Evolutionary conservation across 2,888 invertebrate genomes (phyloP).

Genomic region (Ornithoptera alexandrae): DNA sequence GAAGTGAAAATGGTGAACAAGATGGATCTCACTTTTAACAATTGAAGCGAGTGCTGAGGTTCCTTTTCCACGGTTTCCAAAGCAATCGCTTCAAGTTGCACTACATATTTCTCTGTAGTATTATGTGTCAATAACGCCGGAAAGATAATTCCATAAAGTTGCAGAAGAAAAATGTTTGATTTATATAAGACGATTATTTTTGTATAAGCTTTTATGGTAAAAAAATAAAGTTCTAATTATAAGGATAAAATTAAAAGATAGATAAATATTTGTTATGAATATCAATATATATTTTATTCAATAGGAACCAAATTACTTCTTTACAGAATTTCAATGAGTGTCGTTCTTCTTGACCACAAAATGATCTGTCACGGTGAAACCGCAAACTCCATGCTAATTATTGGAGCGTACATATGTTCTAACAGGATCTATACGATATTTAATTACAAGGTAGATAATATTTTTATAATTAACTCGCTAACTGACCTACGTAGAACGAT

Average conservation of each 20-base stretch:
- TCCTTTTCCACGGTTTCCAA: constrained; percentile 16
- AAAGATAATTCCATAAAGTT: too few species aligned
- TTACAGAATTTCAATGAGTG: constrained; percentile 6
- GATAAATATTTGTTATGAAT: too few species aligned
- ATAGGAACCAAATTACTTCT: too few species aligned
- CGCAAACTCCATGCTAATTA: constrained; percentile 17
- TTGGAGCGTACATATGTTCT: constrained; percentile 4
- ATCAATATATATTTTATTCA: too few species aligned
- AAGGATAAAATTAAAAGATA: too few species aligned
- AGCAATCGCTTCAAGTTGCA: not conserved
- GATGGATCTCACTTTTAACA: constrained; percentile 15
- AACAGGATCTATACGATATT: constrained; percentile 8
- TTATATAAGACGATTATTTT: too few species aligned
- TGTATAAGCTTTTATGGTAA: too few species aligned
- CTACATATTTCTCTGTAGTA: not conserved
- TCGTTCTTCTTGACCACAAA: constrained; percentile 11
- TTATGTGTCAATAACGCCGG: too few species aligned
- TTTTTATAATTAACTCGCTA: not conserved
- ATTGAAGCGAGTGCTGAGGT: not conserved
- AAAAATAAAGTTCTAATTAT: too few species aligned
- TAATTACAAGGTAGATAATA: not conserved
- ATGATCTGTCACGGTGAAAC: constrained; percentile 13
- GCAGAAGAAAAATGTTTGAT: too few species aligned
- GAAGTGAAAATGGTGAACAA: constrained; percentile 3
- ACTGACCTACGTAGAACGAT: too few species aligned